Evolutionary conservation across 2,797 vertebrate genomes (phyloP).

Genomic region (Varecia variegata): DNA sequence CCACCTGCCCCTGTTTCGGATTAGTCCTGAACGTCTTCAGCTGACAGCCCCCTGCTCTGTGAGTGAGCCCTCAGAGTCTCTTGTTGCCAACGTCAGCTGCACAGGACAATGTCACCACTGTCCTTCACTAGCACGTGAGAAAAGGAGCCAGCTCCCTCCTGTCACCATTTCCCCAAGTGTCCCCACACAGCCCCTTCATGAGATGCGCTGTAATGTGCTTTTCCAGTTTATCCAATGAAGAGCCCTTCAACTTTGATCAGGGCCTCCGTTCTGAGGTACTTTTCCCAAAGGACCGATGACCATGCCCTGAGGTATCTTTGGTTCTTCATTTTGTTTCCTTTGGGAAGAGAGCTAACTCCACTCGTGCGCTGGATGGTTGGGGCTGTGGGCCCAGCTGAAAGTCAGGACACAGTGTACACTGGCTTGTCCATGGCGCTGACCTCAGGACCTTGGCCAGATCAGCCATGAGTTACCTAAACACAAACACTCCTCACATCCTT

Average conservation of each 20-base stretch:
- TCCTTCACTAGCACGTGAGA: background rate
- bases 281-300: background rate
- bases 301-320: background rate
- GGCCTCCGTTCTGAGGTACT: background rate
- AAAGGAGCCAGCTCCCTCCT: background rate
- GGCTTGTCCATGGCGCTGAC: background rate
- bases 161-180: background rate
- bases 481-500: background rate
- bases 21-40: background rate
- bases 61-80: background rate
- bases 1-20: background rate
- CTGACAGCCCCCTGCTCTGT: background rate
- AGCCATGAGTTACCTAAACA: background rate
- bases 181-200: background rate
- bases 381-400: background rate
- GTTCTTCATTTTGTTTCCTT: background rate
- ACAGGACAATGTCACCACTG: background rate
- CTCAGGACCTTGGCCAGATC: background rate
- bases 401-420: background rate
- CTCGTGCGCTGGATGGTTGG: background rate
- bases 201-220: background rate
- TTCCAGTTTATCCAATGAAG: background rate
- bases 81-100: background rate
- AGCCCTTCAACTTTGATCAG: background rate
- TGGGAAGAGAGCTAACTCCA: background rate